Evolutionary conservation across 1,140 invertebrate species (phyloP).

Genomic region (Drosophila funebris): DNA sequence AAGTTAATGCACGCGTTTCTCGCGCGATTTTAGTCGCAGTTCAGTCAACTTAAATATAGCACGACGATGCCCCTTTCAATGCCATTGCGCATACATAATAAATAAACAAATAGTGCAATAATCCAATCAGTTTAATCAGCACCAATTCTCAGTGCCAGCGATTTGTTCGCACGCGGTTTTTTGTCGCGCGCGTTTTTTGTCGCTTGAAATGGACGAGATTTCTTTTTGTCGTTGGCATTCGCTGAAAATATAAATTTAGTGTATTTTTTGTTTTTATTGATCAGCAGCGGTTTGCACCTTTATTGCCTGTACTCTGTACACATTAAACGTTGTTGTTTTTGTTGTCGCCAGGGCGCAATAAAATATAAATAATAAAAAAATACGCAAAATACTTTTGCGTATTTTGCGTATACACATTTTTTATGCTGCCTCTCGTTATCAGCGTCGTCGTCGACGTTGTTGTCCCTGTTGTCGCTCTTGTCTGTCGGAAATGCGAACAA

Average conservation of each 20-base stretch:
- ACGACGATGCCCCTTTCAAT: conserved; percentile 15
- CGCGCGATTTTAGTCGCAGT: conserved; percentile 29
- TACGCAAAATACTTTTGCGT: conserved; percentile 3
- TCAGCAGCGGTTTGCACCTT: conserved; percentile 31
- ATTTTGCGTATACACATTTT: conserved; percentile 32
- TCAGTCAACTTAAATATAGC: conserved; percentile 26
- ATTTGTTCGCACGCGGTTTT: conserved; percentile 8
- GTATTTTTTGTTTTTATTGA: conserved; percentile 14
- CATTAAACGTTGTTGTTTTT: conserved; percentile 10
- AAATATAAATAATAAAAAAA: conserved; percentile 27
- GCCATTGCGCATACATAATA: conserved; percentile 7
- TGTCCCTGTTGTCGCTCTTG: background rate
- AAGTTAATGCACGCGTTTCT: conserved; percentile 3
- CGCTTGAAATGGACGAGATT: background rate
- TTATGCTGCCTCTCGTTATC: conserved; percentile 30
- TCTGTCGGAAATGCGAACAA: conserved; percentile 20
- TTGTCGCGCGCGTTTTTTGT: conserved; percentile 5
- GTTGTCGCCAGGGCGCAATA: background rate
- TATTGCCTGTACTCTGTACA: conserved; percentile 21
- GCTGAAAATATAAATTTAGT: conserved; percentile 3
- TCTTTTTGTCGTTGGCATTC: background rate
- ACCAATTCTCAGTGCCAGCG: background rate
- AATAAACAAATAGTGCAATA: background rate
- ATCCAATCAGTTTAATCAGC: conserved; percentile 16
- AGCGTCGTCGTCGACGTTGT: background rate